phyloP scores from a whole-genome alignment of 1,140 invertebrate genomes.

The Eriocheir sinensis region DNA sequence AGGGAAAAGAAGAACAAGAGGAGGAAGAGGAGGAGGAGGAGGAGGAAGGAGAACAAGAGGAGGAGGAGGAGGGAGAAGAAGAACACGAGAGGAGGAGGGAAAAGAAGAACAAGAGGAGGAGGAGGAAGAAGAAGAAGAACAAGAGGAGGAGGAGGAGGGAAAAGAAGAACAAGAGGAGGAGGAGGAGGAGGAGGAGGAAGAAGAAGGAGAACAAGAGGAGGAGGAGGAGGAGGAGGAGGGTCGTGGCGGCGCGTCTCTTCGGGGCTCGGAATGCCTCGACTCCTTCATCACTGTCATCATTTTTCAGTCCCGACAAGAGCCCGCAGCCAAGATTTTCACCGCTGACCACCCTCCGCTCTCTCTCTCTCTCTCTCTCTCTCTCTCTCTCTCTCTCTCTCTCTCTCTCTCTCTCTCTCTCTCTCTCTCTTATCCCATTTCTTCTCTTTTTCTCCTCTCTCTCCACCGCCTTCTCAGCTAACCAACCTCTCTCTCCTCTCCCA shows the following conservation, averaged over 20 bases:
- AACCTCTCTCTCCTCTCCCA: neutral
- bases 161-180: too few species aligned
- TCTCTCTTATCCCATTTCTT: too few species aligned
- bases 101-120: neutral
- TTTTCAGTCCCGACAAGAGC: neutral
- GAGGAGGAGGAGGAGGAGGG: neutral
- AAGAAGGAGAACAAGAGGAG: neutral
- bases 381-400: neutral
- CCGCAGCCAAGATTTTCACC: neutral
- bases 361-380: neutral
- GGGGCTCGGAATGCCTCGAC: neutral
- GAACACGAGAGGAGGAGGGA: neutral
- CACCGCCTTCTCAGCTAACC: too few species aligned
- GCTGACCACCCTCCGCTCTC: neutral
- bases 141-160: neutral
- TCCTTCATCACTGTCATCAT: conserved; percentile 24
- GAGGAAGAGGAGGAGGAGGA: neutral
- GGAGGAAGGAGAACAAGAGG: neutral
- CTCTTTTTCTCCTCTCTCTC: neutral
- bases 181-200: neutral
- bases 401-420: neutral
- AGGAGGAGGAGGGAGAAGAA: neutral
- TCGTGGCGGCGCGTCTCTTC: neutral
- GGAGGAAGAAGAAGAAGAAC: neutral
- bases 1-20: neutral